A percentile compares a stretch with the other conserved stretches of the same genome.
Conservation (phyloP, 2,888 invertebrate genomes). For the Gasteruption jaculator region DNA sequence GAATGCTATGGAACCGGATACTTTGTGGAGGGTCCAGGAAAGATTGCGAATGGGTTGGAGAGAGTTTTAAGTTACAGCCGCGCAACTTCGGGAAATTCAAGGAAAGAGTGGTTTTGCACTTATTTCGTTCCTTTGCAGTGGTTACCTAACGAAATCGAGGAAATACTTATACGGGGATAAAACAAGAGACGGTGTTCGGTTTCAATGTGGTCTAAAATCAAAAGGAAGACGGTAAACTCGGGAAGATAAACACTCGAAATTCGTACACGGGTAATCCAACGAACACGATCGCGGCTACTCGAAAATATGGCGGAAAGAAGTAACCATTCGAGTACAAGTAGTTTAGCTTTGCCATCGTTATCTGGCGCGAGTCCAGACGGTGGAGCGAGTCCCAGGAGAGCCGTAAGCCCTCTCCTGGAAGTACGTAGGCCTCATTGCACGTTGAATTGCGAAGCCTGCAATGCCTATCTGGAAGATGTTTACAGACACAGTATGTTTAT, state of each 20-base stretch:
- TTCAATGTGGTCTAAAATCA: neutral
- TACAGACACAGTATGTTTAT: slow-evolving; percentile 57
- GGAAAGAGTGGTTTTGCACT: too few relatives aligned
- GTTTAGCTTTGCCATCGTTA: slow-evolving; percentile 41
- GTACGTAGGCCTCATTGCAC: slow-evolving; percentile 69
- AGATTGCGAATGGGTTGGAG: too few relatives aligned
- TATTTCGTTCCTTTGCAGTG: too few relatives aligned
- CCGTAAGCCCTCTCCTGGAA: slow-evolving; percentile 67
- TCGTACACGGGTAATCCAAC: too few relatives aligned
- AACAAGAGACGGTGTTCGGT: too few relatives aligned
- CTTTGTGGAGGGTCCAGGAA: too few relatives aligned
- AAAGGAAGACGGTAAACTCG: neutral
- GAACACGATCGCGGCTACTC: too few relatives aligned
- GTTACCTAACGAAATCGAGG: too few relatives aligned
- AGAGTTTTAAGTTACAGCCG: too few relatives aligned
- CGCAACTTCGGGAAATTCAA: too few relatives aligned
- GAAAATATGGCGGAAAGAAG: slow-evolving; percentile 42
- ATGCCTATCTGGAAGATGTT: slow-evolving; percentile 64
- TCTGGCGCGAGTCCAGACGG: slow-evolving; percentile 45
- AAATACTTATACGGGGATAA: too few relatives aligned
- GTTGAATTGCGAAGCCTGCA: slow-evolving; percentile 69
- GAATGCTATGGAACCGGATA: too few relatives aligned
- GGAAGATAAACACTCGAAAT: slow-evolving; percentile 1
- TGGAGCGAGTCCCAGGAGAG: slow-evolving; percentile 57
- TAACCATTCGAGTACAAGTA: slow-evolving; percentile 43